These are phyloP conservation scores for Drosophila kohkoa DNA, from an alignment of 1,140 invertebrate species.

Conservation along the genomic window DNA sequence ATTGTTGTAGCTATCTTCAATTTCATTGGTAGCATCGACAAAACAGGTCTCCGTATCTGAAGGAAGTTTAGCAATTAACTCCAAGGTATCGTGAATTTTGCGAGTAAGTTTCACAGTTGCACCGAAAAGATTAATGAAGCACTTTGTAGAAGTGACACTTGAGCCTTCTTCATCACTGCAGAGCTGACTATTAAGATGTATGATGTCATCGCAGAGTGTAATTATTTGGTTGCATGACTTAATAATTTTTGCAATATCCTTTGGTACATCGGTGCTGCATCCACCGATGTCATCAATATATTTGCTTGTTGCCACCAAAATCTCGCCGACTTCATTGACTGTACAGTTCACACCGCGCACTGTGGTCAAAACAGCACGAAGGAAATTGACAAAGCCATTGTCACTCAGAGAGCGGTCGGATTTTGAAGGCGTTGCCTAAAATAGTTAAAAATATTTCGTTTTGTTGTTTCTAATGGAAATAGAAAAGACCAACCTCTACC, in stretches of 20 bases:
- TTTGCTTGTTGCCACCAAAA: slow-evolving; percentile 9
- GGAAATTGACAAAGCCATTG: slow-evolving; percentile 4
- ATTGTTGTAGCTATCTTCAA: slow-evolving; percentile 36
- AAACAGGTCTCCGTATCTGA: slow-evolving; percentile 47
- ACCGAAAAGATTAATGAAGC: slow-evolving; percentile 41
- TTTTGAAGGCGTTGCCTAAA: neutral
- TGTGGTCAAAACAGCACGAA: slow-evolving; percentile 10
- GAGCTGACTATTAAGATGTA: slow-evolving; percentile 8
- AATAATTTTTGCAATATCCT: slow-evolving; percentile 33
- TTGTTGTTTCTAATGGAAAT: neutral
- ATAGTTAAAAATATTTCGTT: neutral
- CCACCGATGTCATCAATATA: slow-evolving; percentile 11
- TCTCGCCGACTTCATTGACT: neutral
- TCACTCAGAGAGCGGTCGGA: neutral
- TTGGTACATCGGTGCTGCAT: slow-evolving; percentile 21
- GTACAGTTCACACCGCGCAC: slow-evolving; percentile 31
- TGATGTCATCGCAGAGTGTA: slow-evolving; percentile 21
- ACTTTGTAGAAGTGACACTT: slow-evolving; percentile 15
- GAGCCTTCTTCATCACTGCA: slow-evolving; percentile 7
- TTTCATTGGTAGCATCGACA: slow-evolving; percentile 40
- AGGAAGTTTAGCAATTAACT: slow-evolving; percentile 45
- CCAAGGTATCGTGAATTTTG: slow-evolving; percentile 38
- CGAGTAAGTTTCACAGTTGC: slow-evolving; percentile 35
- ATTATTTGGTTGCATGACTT: slow-evolving; percentile 21
- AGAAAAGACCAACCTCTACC: neutral